Evolutionary conservation across 1,140 invertebrate species (phyloP).

Genomic region (silkworm (Bombyx mori)): ASM3026992v2 NC_085131.1:8994501-8995000

Average conservation of each 20-base stretch:
- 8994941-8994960: constrained; percentile 95
- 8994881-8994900: constrained; percentile 94
- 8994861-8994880: constrained; percentile 83
- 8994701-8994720: constrained; percentile 48
- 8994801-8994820: constrained; percentile 30
- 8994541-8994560: constrained; percentile 1
- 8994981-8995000: constrained; percentile 95
- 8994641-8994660: constrained; percentile 36
- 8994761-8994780: constrained; percentile 13
- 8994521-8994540: too few species aligned
- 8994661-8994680: constrained; percentile 57
- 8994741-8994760: constrained; percentile 14
- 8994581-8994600: constrained; percentile 33
- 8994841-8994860: constrained; percentile 37
- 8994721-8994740: constrained; percentile 36
- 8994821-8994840: constrained; percentile 60
- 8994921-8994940: constrained; percentile 93
- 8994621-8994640: constrained; percentile 69
- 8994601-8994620: constrained; percentile 60
- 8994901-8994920: constrained; percentile 95
- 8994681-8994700: constrained; percentile 42
- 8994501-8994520: too few species aligned
- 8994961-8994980: constrained; percentile 90
- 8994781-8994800: constrained; percentile 49
- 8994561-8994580: constrained; percentile 35